A percentile compares a stretch with the other conserved stretches of the same genome.
These are phyloP conservation scores for human (Homo sapiens) DNA, from an alignment of 2,113 vertebrate genomes.

Conservation along the genomic window DNA sequence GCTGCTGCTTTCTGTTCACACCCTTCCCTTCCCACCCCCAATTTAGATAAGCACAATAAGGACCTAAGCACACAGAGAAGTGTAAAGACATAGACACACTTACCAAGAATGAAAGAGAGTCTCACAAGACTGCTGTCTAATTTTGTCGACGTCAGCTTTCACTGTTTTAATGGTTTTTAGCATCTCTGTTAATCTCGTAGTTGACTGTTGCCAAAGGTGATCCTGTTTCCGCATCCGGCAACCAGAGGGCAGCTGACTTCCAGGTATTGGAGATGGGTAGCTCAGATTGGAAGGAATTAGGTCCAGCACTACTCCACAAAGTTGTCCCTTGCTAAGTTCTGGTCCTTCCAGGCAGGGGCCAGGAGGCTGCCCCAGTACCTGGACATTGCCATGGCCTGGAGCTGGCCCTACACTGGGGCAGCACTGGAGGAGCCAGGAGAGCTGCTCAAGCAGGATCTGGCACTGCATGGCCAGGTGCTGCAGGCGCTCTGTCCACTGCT, in stretches of 20 bases:
- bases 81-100: constrained; percentile 60
- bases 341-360: neutral
- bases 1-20: neutral
- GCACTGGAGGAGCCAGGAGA: constrained; percentile 92
- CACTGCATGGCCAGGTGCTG: constrained; percentile 89
- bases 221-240: constrained; percentile 90
- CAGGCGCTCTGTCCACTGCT: constrained; percentile 86
- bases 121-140: constrained; percentile 82
- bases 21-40: neutral
- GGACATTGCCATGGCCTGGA: neutral
- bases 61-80: neutral
- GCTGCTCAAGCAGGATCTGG: constrained; percentile 88
- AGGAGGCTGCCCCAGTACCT: neutral
- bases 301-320: constrained; percentile 34
- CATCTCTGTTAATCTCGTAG: constrained; percentile 78
- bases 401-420: constrained; percentile 86
- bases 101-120: constrained; percentile 92
- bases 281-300: constrained; percentile 80
- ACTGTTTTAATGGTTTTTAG: constrained; percentile 79
- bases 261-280: constrained; percentile 87
- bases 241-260: constrained; percentile 86
- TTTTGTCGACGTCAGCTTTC: constrained; percentile 87
- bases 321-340: constrained; percentile 15
- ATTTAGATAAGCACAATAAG: neutral
- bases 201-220: constrained; percentile 85